A percentile compares a stretch with the other conserved stretches of the same genome.
These are phyloP conservation scores for Pelochelys cantorii DNA, from an alignment of 2,797 vertebrate genomes.

Conservation along the genomic window DNA sequence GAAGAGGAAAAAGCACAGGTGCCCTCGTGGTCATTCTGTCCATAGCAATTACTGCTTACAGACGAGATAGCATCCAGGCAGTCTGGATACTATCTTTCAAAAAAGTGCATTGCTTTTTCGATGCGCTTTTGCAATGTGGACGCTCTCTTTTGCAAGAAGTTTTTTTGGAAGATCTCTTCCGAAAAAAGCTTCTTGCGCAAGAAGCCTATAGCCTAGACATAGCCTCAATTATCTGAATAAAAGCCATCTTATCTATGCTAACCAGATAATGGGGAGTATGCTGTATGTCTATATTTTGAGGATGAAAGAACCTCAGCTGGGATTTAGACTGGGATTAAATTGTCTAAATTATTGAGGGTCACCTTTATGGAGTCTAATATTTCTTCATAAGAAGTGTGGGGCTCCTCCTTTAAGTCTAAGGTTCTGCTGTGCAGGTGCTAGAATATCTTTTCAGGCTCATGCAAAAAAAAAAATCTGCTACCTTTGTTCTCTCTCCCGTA, in stretches of 20 bases:
- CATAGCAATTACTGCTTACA: no score
- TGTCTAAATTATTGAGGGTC: background rate
- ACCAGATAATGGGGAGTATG: background rate
- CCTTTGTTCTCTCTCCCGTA: rapidly evolving
- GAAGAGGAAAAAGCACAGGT: no score
- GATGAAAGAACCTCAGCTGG: background rate
- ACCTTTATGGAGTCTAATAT: background rate
- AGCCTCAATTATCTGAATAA: background rate
- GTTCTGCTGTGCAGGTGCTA: background rate
- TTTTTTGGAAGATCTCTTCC: no score
- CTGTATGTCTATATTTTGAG: rapidly evolving
- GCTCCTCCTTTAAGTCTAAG: background rate
- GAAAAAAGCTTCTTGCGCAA: no score
- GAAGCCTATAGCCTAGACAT: no score
- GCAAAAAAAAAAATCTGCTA: background rate
- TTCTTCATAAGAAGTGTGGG: background rate
- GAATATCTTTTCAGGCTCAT: background rate
- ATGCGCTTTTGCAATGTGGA: no score
- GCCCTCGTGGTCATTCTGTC: no score
- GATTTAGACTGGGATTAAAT: background rate
- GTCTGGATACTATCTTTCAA: no score
- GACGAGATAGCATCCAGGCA: no score
- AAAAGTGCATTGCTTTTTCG: no score
- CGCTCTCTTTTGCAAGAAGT: no score
- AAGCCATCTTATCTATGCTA: background rate